phyloP scores from a whole-genome alignment of 2,888 invertebrate species.

The Steromphala cineraria region DNA sequence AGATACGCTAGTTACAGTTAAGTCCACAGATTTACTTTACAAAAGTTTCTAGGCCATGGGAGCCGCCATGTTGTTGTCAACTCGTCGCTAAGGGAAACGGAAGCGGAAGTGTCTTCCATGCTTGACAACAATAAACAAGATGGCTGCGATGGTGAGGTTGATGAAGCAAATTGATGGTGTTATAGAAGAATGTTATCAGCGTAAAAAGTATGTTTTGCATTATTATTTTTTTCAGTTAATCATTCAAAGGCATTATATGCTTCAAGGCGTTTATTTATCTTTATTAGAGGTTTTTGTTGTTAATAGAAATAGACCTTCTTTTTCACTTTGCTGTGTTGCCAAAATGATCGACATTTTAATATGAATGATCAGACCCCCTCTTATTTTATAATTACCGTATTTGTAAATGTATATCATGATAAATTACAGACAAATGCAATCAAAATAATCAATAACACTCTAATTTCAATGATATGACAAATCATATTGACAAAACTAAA shows the following conservation, averaged over 20 bases:
- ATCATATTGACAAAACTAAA: too few relatives aligned
- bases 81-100: conserved; percentile 26
- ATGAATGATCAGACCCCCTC: too few relatives aligned
- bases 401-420: too few relatives aligned
- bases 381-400: too few relatives aligned
- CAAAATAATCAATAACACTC: too few relatives aligned
- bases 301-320: too few relatives aligned
- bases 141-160: conserved; percentile 73
- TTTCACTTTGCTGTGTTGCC: too few relatives aligned
- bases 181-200: conserved; percentile 57
- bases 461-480: too few relatives aligned
- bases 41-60: background rate
- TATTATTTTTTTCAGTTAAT: background rate
- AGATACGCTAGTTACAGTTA: background rate
- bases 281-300: too few relatives aligned
- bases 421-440: too few relatives aligned
- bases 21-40: background rate
- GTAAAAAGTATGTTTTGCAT: conserved; percentile 65
- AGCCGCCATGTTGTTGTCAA: conserved; percentile 35
- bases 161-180: conserved; percentile 57
- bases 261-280: too few relatives aligned
- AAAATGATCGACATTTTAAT: too few relatives aligned
- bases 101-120: conserved; percentile 27
- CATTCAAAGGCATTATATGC: background rate
- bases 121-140: conserved; percentile 66